Base-by-base conservation (phyloP, 2,797 vertebrate species). In the Notoglanidium macrostoma region DNA sequence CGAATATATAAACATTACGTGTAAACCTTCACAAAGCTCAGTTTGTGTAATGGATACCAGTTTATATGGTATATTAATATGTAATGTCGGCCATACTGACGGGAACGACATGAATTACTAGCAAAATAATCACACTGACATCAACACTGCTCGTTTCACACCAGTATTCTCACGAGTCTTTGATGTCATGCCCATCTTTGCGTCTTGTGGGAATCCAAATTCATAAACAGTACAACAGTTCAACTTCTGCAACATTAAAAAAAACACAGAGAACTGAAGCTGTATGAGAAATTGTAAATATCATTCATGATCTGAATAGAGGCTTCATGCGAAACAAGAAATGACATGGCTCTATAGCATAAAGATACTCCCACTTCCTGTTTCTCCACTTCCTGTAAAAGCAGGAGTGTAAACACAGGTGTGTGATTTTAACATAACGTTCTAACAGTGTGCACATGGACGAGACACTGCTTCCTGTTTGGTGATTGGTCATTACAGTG, bases 401-500 rank as follows among this genome's bases (percentile, higher is more conserved):
- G n/a, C 12, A 63, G 9, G 57, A 46, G 77, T 49, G 35, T 63
- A 17, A 61, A 81, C 57, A 46, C n/a, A 32, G 10, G 6, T 46
- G 57, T 63, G 54, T 40, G 19, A 57, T 23, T 79, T 79, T 3
- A 40, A 79, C 26, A 40, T 59, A 63, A 80, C n/a, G 14, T 54
- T 32, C 15, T 54, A 32, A 61, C 14, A 0, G 59, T 14, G 1
- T 26, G 78, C 15, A 15, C 35, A 63, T 23, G 14, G 17, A 65
- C 3, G 7, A n/a, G 15, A 80, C 2, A 14, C 78, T n/a, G 3
- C 55, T 61, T 80, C 55, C 57, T 80, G 78, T 26, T 26, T 55
- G 59, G 11, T 63, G 23, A 81, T 17, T 19, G 32, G 77, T 79
- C 77, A 23, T 17, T 63, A 81, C 79, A 65, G 54, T 79, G 40